Evolutionary conservation across 2,113 vertebrate genomes (phyloP).

Genomic region (Phrynosoma platyrhinos): DNA sequence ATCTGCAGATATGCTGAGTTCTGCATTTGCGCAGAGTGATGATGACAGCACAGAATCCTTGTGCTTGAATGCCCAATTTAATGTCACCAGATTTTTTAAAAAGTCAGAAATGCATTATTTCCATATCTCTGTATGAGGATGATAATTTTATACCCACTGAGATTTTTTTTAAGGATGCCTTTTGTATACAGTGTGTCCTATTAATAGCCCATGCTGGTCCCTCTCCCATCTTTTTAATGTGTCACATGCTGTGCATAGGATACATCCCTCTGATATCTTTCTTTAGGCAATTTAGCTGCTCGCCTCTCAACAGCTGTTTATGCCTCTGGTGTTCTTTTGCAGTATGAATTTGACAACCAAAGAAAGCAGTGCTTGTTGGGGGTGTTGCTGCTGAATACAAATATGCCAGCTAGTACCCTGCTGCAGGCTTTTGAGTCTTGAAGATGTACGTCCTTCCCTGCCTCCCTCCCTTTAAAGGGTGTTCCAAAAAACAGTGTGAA

Average conservation of each 20-base stretch:
- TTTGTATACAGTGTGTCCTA: neutral
- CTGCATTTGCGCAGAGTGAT: neutral
- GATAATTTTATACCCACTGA: neutral
- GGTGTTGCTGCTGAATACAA: neutral
- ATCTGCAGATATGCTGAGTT: neutral
- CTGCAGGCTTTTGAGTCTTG: conserved; percentile 11
- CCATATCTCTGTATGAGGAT: neutral
- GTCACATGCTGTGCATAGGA: no score
- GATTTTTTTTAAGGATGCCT: neutral
- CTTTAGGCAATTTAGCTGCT: neutral
- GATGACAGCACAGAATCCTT: neutral
- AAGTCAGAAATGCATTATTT: neutral
- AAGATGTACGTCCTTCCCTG: neutral
- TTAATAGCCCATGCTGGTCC: neutral
- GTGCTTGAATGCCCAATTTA: neutral
- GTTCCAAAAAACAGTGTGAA: conserved; percentile 41
- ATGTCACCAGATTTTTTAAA: neutral
- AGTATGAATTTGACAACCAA: conserved; percentile 7
- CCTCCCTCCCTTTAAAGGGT: neutral
- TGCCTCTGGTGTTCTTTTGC: neutral
- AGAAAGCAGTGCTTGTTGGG: neutral
- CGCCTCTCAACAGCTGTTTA: neutral
- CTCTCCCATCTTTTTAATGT: neutral
- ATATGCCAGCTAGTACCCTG: conserved; percentile 22
- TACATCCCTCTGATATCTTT: neutral